Conservation (phyloP, 2,797 vertebrate species). For the Harpagifer antarcticus region DNA sequence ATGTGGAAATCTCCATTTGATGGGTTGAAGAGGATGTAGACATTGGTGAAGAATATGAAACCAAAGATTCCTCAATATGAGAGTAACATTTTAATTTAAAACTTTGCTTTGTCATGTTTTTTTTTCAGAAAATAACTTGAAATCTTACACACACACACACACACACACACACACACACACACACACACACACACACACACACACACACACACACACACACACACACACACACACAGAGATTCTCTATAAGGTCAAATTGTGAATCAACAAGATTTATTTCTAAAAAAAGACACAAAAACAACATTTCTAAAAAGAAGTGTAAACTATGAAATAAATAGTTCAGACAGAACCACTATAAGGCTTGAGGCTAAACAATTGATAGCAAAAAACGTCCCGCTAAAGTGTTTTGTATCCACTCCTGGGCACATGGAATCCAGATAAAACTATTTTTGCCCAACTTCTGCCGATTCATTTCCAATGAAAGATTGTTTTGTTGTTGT, state of each 20-base stretch:
- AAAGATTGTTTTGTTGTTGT: no score
- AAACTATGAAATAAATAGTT: neutral
- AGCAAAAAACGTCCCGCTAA: no score
- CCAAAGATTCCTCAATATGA: no score
- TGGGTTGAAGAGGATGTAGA: neutral
- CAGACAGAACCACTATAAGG: neutral
- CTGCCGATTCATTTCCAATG: neutral
- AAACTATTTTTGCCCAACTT: neutral
- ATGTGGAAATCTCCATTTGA: neutral
- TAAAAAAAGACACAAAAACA: no score
- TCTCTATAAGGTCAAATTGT: neutral
- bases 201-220: constrained; percentile 29
- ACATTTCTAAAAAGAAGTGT: neutral
- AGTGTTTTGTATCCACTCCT: no score
- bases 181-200: constrained; percentile 28
- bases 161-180: neutral
- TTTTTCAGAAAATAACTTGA: neutral
- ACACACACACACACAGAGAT: constrained; percentile 19
- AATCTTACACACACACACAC: neutral
- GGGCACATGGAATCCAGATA: neutral
- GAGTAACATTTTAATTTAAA: neutral
- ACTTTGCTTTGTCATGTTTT: neutral
- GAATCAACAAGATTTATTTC: neutral
- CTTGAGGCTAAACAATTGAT: no score
- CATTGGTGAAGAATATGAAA: neutral